phyloP scores from a whole-genome alignment of 1,140 invertebrate species.

The Aphelinus certus region DNA sequence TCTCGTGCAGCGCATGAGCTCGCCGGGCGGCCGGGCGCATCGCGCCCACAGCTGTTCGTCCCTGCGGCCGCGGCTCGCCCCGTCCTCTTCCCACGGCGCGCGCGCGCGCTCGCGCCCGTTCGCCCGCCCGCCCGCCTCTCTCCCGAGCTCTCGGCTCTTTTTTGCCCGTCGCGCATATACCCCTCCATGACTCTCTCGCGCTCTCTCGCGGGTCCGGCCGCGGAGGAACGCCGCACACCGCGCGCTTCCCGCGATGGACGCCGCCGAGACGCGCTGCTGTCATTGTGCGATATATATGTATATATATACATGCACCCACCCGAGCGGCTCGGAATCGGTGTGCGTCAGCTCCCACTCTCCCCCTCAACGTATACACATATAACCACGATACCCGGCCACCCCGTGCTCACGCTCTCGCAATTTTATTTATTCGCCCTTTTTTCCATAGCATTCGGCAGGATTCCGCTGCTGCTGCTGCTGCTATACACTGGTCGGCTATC shows the following conservation, averaged over 20 bases:
- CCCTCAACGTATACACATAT: background rate
- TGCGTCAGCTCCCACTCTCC: background rate
- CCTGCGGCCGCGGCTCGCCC: conserved; percentile 14
- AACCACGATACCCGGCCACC: background rate
- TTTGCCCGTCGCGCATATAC: conserved; percentile 19
- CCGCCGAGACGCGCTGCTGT: no score
- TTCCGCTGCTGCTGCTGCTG: no score
- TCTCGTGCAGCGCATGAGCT: background rate
- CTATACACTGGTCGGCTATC: no score
- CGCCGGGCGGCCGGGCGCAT: conserved; percentile 22
- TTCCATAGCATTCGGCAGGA: background rate
- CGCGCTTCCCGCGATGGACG: background rate
- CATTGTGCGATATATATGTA: background rate
- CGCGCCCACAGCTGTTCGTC: conserved; percentile 10
- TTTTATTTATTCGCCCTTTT: conserved; percentile 39
- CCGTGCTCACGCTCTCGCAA: conserved; percentile 36
- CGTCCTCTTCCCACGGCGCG: conserved; percentile 41
- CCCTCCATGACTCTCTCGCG: background rate
- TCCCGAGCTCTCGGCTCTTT: conserved; percentile 35
- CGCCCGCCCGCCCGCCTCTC: conserved; percentile 36
- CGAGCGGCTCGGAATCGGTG: background rate
- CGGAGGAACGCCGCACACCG: background rate
- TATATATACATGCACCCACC: background rate
- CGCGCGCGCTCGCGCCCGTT: conserved; percentile 36
- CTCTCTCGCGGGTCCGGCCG: background rate